Percentiles rank a stretch among this genome's conserved stretches.
phyloP scores from a whole-genome alignment of 2,797 vertebrate genomes.

The Macropus fuliginosus region DNA sequence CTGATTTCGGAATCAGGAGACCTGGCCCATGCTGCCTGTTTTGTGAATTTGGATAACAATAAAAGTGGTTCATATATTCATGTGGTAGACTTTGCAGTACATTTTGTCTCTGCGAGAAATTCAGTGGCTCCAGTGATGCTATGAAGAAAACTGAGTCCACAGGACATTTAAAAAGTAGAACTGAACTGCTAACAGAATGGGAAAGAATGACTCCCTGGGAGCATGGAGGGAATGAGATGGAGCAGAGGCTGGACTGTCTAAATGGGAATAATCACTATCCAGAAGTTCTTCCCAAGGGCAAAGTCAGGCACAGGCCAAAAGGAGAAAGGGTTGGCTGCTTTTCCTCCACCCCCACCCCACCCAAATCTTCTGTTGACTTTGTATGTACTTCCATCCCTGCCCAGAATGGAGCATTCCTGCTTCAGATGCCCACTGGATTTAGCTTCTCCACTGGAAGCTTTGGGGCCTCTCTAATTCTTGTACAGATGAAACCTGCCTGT shows the following conservation, averaged over 20 bases:
- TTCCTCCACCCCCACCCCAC: background rate
- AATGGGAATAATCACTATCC: background rate
- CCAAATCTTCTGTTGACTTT: background rate
- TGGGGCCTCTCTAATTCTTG: background rate
- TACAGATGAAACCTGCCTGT: background rate
- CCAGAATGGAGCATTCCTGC: background rate
- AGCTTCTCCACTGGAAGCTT: background rate
- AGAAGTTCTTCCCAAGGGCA: background rate
- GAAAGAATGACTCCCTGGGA: background rate
- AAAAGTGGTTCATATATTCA: background rate
- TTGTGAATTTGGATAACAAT: background rate
- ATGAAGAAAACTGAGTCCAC: background rate
- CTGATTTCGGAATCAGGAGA: background rate
- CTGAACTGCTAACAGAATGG: background rate
- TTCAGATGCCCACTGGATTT: background rate
- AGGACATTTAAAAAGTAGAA: background rate
- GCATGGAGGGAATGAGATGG: background rate
- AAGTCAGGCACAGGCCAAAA: background rate
- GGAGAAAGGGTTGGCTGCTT: background rate
- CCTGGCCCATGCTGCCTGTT: background rate
- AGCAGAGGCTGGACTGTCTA: background rate
- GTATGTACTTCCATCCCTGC: background rate
- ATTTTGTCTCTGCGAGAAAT: background rate
- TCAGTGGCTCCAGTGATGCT: background rate
- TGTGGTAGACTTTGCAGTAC: background rate